Evolutionary conservation across 2,113 vertebrate genomes (phyloP).

Genomic region (Cairina moschata): DNA sequence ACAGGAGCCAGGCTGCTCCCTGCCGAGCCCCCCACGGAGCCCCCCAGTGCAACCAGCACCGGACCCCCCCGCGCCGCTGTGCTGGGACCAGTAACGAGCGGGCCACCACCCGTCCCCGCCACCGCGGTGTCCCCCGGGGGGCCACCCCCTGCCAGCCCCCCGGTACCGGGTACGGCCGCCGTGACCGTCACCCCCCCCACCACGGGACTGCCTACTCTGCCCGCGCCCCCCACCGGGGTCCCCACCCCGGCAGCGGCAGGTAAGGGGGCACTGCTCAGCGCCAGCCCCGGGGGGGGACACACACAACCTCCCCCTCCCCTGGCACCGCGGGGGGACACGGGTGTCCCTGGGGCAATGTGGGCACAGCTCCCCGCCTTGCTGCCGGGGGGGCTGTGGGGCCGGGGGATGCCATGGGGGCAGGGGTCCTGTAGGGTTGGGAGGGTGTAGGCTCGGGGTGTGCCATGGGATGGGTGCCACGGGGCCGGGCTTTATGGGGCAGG

Average conservation of each 20-base stretch:
- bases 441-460: too few species aligned
- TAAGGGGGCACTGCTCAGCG: background rate
- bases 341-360: too few species aligned
- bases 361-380: too few species aligned
- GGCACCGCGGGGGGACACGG: background rate
- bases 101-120: background rate
- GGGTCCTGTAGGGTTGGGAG: too few species aligned
- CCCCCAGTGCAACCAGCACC: background rate
- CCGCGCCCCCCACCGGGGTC: slow-evolving; percentile 49
- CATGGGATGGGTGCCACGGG: too few species aligned
- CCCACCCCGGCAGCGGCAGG: background rate
- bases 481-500: too few species aligned
- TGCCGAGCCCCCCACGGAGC: background rate
- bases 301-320: background rate
- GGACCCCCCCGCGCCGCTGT: background rate
- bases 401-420: too few species aligned
- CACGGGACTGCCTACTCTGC: slow-evolving; percentile 52
- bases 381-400: too few species aligned
- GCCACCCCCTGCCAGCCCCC: background rate
- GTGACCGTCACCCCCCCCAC: background rate
- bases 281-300: background rate
- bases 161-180: background rate
- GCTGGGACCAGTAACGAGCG: background rate
- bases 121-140: background rate
- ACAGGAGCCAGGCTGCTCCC: background rate